Evolutionary conservation across 2,797 vertebrate genomes (phyloP).

Genomic region (Gadopsis marmoratus): DNA sequence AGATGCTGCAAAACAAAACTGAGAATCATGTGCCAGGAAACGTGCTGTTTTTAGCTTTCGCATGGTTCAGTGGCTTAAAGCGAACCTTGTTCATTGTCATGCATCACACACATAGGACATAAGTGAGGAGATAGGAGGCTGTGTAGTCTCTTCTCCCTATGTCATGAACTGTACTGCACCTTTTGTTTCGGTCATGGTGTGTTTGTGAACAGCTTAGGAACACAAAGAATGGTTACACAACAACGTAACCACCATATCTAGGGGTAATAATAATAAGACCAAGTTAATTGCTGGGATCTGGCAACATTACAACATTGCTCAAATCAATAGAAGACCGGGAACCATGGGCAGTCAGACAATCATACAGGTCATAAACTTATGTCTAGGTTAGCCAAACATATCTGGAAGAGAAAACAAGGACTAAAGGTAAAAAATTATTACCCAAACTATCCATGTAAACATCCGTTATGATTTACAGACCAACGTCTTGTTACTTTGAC

Average conservation of each 20-base stretch:
- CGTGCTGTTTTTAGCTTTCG: slow-evolving; percentile 55
- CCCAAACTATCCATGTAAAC: background rate
- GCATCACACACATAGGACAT: slow-evolving; percentile 2
- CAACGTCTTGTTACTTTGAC: background rate
- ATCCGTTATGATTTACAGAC: background rate
- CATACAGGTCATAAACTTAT: background rate
- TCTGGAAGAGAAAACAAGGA: background rate
- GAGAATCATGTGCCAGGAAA: slow-evolving; percentile 62
- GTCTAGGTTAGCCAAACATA: background rate
- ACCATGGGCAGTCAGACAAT: background rate
- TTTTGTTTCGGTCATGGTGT: background rate
- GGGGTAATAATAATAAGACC: too few species aligned
- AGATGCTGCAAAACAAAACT: slow-evolving; percentile 77
- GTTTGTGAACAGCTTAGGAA: slow-evolving; percentile 9
- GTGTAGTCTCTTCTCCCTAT: background rate
- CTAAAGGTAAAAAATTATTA: background rate
- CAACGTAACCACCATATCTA: too few species aligned
- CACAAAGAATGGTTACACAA: background rate
- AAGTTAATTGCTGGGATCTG: background rate
- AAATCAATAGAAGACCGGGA: background rate
- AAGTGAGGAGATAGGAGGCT: slow-evolving; percentile 2
- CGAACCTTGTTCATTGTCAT: slow-evolving; percentile 39
- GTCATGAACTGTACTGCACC: background rate
- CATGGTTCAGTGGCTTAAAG: slow-evolving; percentile 29
- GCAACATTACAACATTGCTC: background rate